A percentile compares a stretch with the other conserved stretches of the same genome.
phyloP scores from a whole-genome alignment of 2,888 invertebrate species.

The Stenoptilia bipunctidactyla region DNA sequence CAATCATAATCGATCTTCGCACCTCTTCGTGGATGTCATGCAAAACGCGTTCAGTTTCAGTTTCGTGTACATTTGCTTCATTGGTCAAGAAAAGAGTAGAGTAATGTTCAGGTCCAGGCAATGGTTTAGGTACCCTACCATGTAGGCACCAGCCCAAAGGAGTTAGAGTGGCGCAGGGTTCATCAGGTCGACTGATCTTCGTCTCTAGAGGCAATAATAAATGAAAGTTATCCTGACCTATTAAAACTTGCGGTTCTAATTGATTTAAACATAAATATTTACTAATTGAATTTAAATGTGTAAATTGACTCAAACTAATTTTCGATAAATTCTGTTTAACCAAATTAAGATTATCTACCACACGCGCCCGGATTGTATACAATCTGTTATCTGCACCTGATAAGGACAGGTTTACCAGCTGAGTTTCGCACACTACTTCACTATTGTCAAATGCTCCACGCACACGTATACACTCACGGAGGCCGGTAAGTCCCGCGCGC shows the following conservation, averaged over 20 bases:
- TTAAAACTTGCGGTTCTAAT: constrained; percentile 19
- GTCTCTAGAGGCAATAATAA: constrained; percentile 17
- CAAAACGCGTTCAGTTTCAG: not conserved
- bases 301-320: not conserved
- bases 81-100: not conserved
- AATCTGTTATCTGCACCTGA: not conserved
- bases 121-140: constrained; percentile 11
- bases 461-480: not conserved
- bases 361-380: not conserved
- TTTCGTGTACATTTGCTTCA: not conserved
- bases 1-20: constrained; percentile 11
- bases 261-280: too few species aligned
- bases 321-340: not conserved
- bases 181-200: constrained; percentile 10
- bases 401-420: not conserved
- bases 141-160: constrained; percentile 17
- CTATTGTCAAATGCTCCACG: not conserved
- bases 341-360: not conserved
- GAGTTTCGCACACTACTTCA: not conserved
- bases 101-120: too few species aligned
- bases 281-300: too few species aligned
- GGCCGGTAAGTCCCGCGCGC: not conserved
- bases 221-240: constrained; percentile 22
- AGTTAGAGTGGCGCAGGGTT: constrained; percentile 15
- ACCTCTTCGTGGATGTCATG: constrained; percentile 5